Evolutionary conservation across 1,140 invertebrate genomes (phyloP).

Genomic region (Macrobrachium nipponense): DNA sequence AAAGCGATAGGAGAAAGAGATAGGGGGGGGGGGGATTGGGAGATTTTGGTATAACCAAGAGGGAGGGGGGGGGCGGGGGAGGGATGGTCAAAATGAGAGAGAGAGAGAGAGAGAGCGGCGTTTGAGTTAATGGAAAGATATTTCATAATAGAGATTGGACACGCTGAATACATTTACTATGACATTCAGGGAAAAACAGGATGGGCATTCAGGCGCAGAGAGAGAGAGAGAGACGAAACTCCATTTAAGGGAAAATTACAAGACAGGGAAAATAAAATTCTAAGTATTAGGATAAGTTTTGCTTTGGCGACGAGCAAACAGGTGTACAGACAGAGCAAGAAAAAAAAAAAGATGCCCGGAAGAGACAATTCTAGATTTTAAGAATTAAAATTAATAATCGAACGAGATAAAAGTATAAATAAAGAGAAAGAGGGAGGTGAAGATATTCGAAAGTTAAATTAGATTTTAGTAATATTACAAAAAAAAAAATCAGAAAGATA

Average conservation of each 20-base stretch:
- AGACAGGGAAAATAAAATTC: no score
- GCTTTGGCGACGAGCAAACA: no score
- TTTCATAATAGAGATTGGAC: background rate
- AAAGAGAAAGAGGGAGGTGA: background rate
- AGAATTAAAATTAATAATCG: no score
- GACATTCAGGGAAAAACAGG: background rate
- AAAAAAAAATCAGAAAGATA: background rate
- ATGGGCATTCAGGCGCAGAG: slow-evolving; percentile 15
- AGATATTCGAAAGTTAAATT: background rate
- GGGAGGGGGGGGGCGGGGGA: background rate
- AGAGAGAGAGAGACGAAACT: slow-evolving; percentile 23
- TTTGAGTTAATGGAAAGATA: background rate
- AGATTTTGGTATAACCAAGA: no score
- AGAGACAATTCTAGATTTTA: no score
- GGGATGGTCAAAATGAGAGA: background rate
- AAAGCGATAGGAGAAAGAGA: background rate
- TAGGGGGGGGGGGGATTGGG: background rate
- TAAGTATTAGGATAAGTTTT: no score
- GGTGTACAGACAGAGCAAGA: no score
- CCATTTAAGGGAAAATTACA: no score
- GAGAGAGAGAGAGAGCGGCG: background rate
- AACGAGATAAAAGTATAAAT: no score
- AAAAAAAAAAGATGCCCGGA: no score
- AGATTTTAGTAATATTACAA: background rate
- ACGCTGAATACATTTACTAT: no score